Evolutionary conservation across 2,797 vertebrate genomes (phyloP), one percentile per base, ranked within the genome.

Genomic region (Taeniopygia guttata): DNA sequence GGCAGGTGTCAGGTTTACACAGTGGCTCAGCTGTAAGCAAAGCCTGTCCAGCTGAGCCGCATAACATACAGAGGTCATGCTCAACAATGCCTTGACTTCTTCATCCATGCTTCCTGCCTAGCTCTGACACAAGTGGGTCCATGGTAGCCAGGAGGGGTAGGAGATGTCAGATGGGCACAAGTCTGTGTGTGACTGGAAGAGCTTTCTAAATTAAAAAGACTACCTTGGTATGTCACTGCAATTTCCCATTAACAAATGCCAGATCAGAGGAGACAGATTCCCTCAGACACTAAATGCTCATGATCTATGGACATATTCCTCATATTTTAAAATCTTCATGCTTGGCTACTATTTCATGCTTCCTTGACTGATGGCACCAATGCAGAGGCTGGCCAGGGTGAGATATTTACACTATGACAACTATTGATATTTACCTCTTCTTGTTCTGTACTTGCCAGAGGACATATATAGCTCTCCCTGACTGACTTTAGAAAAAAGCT

Each of bases 61-160:
- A 21, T 16, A 84, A 75, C 16, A 23, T 51, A 64, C 13, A 55
- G 62, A 88, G 22, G 36, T 62, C 49, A 46, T 55, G 51, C 27
- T 36, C 54, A 80, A 9, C 2, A 21, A 74, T 1, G 3, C 49
- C 69, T 34, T 72, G 55, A 72, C 49, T 89, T 89, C 87, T 76
- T 93, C 76, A 84, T 48, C 83, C 46, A n/a, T 42, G 59, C 48
- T 75, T 91, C 74, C 52, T 55, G 36, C 48, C 27, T 6, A 4
- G 55, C 67, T 86, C 69, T 81, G 91, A 91, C 90, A 94, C 80
- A 93, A 86, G 87, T 52, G 79, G 89, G 69, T 63, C 74, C 69
- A n/a, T 0, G 5, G 90, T 84, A 86, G 79, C 82, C 91, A 92
- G 85, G 75, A 94, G 93, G 75, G 60, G 58, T 42, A 78, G 34